phyloP scores from a whole-genome alignment of 2,113 vertebrate species.

The human region DNA sequence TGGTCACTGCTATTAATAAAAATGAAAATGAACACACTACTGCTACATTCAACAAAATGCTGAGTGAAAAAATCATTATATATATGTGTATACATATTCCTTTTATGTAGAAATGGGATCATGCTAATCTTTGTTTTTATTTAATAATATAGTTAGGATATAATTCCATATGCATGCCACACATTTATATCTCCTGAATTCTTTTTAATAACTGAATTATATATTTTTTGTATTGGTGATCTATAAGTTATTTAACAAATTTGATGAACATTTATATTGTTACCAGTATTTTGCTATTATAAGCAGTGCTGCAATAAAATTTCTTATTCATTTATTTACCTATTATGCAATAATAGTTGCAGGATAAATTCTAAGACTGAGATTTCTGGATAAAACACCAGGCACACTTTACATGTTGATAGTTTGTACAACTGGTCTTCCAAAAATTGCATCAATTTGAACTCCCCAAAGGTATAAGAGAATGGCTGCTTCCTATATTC shows the following conservation, averaged over 20 bases:
- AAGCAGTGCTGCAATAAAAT: background rate
- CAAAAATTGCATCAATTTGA: background rate
- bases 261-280: background rate
- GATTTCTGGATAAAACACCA: background rate
- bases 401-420: background rate
- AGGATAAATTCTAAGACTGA: background rate
- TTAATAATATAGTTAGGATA: background rate
- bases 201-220: background rate
- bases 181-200: background rate
- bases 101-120: background rate
- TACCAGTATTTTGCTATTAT: background rate
- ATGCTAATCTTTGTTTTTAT: background rate
- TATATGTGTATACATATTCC: background rate
- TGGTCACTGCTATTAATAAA: no score
- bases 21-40: background rate
- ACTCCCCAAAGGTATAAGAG: background rate
- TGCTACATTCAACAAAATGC: background rate
- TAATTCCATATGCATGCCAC: background rate
- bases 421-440: background rate
- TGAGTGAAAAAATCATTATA: background rate
- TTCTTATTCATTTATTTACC: background rate
- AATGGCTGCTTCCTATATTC: background rate
- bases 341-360: background rate
- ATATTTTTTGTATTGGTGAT: background rate
- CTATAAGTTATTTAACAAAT: background rate